phyloP scores from a whole-genome alignment of 2,888 invertebrate species.

The Cabera pusaria region DNA sequence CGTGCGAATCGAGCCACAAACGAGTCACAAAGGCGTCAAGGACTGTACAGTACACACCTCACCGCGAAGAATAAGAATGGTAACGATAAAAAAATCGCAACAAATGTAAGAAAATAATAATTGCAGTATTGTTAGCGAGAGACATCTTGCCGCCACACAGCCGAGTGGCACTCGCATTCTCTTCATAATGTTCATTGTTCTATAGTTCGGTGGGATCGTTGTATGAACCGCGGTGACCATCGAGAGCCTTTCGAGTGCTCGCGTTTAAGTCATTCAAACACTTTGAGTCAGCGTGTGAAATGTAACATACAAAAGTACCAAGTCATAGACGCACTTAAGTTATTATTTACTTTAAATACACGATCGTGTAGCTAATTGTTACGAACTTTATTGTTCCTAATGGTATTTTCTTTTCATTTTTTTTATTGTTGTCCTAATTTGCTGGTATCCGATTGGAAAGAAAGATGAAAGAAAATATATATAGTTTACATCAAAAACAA shows the following conservation, averaged over 20 bases:
- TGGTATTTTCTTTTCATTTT: no score
- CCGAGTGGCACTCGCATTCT: slow-evolving; percentile 58
- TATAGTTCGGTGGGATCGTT: slow-evolving; percentile 27
- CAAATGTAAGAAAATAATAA: slow-evolving; percentile 78
- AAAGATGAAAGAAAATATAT: no score
- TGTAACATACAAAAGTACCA: no score
- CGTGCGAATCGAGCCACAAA: slow-evolving; percentile 41
- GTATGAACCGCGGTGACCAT: slow-evolving; percentile 9
- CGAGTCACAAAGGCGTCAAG: no score
- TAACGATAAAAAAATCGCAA: slow-evolving; percentile 64
- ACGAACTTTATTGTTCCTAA: no score
- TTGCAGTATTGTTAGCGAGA: slow-evolving; percentile 58
- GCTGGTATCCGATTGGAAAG: no score
- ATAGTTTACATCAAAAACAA: no score
- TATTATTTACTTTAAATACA: no score
- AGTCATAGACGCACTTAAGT: no score
- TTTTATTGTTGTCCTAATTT: no score
- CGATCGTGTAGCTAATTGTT: no score
- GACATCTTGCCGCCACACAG: slow-evolving; percentile 73
- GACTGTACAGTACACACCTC: slow-evolving; percentile 42
- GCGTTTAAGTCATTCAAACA: slow-evolving; percentile 51
- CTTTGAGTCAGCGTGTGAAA: slow-evolving; percentile 30
- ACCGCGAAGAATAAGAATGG: slow-evolving; percentile 53
- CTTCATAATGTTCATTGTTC: slow-evolving; percentile 72
- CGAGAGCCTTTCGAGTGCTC: slow-evolving; percentile 51